Evolutionary conservation across 2,113 vertebrate species (phyloP).

Genomic region (Leucopternis melanops): DNA sequence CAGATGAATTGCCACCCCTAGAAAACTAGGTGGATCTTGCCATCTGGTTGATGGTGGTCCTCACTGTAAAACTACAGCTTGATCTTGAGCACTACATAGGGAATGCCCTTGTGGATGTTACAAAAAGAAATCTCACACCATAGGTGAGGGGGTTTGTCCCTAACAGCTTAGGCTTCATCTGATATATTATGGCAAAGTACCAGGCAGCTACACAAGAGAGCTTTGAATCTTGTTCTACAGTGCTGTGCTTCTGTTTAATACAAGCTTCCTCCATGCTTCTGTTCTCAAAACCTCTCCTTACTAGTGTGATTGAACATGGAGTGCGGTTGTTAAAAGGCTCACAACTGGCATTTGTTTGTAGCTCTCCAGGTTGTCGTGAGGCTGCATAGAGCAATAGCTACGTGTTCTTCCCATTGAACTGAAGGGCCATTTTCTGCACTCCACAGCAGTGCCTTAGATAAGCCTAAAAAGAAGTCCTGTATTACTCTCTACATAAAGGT

Average conservation of each 20-base stretch:
- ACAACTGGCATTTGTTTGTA: not conserved
- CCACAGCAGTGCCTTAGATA: not conserved
- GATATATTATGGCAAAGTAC: not conserved
- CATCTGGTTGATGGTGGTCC: not conserved
- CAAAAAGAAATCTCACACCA: not conserved
- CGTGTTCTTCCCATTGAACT: not conserved
- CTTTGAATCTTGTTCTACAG: not conserved
- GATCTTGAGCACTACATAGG: not conserved
- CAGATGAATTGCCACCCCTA: not conserved
- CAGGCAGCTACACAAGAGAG: not conserved
- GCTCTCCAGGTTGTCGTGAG: not conserved
- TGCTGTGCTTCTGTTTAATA: not conserved
- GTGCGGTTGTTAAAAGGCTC: not conserved
- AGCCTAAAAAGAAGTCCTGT: not conserved
- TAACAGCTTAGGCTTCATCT: not conserved
- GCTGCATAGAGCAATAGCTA: not conserved
- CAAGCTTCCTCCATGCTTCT: not conserved
- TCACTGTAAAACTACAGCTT: not conserved
- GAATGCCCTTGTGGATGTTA: not conserved
- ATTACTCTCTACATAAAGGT: not conserved
- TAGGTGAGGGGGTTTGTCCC: not conserved
- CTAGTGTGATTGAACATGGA: not conserved
- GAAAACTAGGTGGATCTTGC: not conserved
- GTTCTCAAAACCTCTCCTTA: not conserved
- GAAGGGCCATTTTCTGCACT: not conserved